phyloP scores from a whole-genome alignment of 2,888 invertebrate genomes.

The Sepioteuthis lessoniana region DNA sequence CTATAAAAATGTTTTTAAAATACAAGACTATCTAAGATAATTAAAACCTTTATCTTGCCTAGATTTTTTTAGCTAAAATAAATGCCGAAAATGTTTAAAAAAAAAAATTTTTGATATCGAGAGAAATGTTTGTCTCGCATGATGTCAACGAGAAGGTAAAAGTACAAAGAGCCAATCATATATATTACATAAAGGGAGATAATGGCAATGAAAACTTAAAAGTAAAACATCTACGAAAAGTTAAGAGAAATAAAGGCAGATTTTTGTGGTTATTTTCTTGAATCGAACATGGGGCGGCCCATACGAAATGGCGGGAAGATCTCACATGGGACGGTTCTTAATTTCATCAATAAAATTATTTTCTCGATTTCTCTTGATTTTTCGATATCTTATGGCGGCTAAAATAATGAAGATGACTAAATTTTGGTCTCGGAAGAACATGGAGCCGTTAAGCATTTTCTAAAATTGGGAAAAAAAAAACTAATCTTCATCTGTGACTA shows the following conservation, averaged over 20 bases:
- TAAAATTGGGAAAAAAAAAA: not conserved
- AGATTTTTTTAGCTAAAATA: no score
- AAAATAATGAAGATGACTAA: constrained; percentile 5
- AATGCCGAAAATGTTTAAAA: no score
- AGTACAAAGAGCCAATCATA: no score
- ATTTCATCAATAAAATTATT: not conserved
- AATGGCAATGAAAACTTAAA: not conserved
- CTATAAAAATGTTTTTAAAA: no score
- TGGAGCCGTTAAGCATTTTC: not conserved
- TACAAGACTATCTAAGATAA: no score
- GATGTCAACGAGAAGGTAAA: no score
- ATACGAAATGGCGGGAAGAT: not conserved
- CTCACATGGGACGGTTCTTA: not conserved
- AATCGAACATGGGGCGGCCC: not conserved
- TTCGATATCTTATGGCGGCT: not conserved
- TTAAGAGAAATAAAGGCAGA: no score
- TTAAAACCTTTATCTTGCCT: no score
- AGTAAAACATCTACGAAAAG: no score
- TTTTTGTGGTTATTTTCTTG: not conserved
- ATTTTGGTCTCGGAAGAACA: not conserved
- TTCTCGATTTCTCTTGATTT: not conserved
- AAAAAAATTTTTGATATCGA: no score
- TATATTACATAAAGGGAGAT: not conserved
- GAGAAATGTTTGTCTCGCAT: no score
- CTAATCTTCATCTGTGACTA: not conserved